Evolutionary conservation across 2,797 vertebrate species (phyloP).

Genomic region (Syndactyla subalaris): DNA sequence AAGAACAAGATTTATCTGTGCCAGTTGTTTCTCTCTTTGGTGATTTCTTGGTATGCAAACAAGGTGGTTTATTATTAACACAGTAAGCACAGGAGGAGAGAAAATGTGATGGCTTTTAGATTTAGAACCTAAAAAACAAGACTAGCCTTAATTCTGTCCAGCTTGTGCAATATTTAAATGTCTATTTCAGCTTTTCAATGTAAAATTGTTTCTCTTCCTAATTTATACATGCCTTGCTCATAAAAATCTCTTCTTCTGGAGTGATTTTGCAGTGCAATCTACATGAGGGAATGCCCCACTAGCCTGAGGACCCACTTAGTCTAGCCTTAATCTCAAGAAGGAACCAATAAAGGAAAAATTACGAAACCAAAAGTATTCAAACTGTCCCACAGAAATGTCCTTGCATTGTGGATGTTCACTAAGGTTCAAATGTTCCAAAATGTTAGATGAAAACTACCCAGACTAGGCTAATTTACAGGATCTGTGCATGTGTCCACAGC

Average conservation of each 20-base stretch:
- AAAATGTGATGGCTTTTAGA: neutral
- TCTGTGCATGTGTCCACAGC: slow-evolving; percentile 17
- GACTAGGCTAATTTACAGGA: slow-evolving; percentile 12
- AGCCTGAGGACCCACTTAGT: neutral
- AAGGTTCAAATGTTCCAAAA: neutral
- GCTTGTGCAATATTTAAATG: neutral
- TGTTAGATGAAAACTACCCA: neutral
- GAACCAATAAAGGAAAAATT: neutral
- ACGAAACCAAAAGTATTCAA: neutral
- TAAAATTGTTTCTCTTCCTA: neutral
- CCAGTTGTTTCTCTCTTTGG: neutral
- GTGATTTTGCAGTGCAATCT: neutral
- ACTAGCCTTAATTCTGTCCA: neutral
- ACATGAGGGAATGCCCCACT: neutral
- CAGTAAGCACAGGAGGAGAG: slow-evolving; percentile 3
- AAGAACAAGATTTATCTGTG: slow-evolving; percentile 3
- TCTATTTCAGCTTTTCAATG: neutral
- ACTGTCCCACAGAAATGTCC: neutral
- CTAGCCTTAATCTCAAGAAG: neutral
- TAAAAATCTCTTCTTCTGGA: neutral
- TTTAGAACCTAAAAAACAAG: neutral
- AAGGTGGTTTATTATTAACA: neutral
- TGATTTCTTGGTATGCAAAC: neutral
- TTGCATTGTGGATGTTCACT: neutral
- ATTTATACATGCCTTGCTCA: neutral